A percentile compares a stretch with the other conserved stretches of the same genome.
Evolutionary conservation across 2,113 vertebrate species (phyloP).

Genomic region (Sterrhoptilus dennistouni): DNA sequence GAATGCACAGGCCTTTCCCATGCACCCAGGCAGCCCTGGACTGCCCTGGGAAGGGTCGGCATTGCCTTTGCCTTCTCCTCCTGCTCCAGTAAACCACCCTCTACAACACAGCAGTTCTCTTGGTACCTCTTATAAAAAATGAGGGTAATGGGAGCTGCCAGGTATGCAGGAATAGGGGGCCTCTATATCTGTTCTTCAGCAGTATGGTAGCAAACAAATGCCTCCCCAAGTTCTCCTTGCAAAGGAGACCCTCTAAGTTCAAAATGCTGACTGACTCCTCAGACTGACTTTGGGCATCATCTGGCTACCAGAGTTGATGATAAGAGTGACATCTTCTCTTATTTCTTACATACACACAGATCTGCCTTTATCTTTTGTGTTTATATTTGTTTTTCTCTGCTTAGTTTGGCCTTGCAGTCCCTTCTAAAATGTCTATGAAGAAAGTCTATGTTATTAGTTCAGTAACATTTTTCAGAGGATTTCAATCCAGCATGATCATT

Average conservation of each 20-base stretch:
- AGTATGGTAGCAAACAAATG: background rate
- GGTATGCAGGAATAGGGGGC: background rate
- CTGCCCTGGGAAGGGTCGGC: background rate
- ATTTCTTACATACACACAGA: background rate
- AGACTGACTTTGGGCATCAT: background rate
- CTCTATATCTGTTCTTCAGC: background rate
- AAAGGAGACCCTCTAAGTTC: background rate
- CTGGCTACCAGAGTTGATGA: background rate
- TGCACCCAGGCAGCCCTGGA: accelerated
- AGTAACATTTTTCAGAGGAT: background rate
- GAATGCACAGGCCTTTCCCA: background rate
- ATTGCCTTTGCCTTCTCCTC: background rate
- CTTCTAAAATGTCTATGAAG: background rate
- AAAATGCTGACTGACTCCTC: background rate
- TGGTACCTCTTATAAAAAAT: background rate
- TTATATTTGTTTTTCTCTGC: background rate
- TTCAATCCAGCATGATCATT: background rate
- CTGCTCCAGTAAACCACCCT: background rate
- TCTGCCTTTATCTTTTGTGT: background rate
- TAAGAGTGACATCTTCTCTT: background rate
- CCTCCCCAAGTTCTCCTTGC: background rate
- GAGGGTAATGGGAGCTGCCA: background rate
- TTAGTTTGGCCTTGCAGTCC: background rate
- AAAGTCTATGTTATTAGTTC: background rate
- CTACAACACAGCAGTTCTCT: background rate